phyloP scores from a whole-genome alignment of 2,888 invertebrate genomes.

The Malacosoma neustria region DNA sequence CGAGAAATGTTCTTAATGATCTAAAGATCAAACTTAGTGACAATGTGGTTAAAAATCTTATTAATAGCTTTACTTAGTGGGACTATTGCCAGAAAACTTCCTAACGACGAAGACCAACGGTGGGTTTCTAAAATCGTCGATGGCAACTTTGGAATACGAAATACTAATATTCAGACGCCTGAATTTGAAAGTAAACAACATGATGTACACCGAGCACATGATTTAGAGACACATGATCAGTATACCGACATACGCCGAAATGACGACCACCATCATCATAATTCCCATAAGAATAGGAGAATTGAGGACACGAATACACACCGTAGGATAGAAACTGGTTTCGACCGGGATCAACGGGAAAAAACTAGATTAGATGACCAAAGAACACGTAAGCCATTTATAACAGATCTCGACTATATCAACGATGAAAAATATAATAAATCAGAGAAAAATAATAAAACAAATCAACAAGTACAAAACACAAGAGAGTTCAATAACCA shows the following conservation, averaged over 20 bases:
- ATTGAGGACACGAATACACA: not conserved
- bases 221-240: not conserved
- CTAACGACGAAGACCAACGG: not conserved
- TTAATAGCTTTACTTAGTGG: not conserved
- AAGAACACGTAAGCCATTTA: too few species aligned
- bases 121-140: not conserved
- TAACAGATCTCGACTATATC: too few species aligned
- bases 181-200: not conserved
- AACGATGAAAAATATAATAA: too few species aligned
- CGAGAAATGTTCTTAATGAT: not conserved
- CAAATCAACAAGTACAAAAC: too few species aligned
- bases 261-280: not conserved
- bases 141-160: not conserved
- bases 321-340: not conserved
- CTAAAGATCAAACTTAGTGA: not conserved
- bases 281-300: not conserved
- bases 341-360: too few species aligned
- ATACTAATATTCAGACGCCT: not conserved
- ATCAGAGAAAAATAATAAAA: too few species aligned
- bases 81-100: not conserved
- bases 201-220: not conserved
- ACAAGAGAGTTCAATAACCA: too few species aligned
- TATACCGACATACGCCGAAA: not conserved
- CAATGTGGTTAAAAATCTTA: conserved; percentile 1
- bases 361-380: too few species aligned